These are phyloP conservation scores for Lophius piscatorius DNA, from an alignment of 2,113 vertebrate species.

Conservation along the genomic window DNA sequence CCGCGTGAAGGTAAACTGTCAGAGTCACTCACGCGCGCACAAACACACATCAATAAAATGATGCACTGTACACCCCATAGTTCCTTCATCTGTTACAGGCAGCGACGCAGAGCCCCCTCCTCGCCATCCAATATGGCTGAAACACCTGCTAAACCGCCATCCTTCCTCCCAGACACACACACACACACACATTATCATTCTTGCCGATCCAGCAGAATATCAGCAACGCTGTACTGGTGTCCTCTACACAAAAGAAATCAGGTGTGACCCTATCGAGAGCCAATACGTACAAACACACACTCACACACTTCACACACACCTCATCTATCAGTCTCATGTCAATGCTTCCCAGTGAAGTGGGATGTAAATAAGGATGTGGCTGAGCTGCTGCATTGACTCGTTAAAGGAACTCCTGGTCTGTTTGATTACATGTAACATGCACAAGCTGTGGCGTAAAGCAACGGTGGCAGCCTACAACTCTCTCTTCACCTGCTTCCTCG, in stretches of 20 bases:
- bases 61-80: conserved; percentile 1
- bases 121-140: conserved; percentile 45
- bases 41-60: conserved; percentile 33
- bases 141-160: conserved; percentile 47
- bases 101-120: conserved; percentile 34
- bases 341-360: conserved; percentile 24
- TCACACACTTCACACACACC: conserved; percentile 7
- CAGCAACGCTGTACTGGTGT: conserved; percentile 9
- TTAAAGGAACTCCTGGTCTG: conserved; percentile 33
- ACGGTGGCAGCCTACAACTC: conserved; percentile 50
- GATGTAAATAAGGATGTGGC: conserved; percentile 40
- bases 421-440: conserved; percentile 56
- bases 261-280: conserved; percentile 42
- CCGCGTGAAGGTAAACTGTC: background rate
- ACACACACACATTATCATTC: conserved; percentile 26
- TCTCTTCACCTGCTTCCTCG: conserved; percentile 11
- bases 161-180: conserved; percentile 9
- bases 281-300: conserved; percentile 19
- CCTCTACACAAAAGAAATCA: conserved; percentile 43
- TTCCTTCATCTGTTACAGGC: conserved; percentile 21
- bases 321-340: conserved; percentile 34
- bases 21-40: background rate
- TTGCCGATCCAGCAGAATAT: conserved; percentile 64
- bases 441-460: conserved; percentile 35
- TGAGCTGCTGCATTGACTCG: conserved; percentile 39